Percentiles rank a stretch among this genome's conserved stretches.
Conservation (phyloP, 2,888 invertebrate species). For the Ceramica pisi region DNA sequence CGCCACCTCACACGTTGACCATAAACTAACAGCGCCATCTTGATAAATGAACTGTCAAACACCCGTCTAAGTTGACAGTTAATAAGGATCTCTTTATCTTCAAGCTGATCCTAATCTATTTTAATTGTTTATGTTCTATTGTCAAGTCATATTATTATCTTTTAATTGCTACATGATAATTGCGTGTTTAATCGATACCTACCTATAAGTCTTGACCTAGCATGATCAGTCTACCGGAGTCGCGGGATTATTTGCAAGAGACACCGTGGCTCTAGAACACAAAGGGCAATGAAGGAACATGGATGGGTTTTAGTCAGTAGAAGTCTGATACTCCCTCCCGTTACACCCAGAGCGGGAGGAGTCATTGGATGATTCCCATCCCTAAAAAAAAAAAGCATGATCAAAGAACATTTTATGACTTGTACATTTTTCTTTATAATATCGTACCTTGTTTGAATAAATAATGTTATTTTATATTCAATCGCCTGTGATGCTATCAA, state of each 20-base stretch:
- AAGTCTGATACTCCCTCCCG: too few species aligned
- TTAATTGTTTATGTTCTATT: constrained; percentile 34
- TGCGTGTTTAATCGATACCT: constrained; percentile 36
- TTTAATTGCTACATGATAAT: constrained; percentile 41
- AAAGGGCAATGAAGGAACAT: too few species aligned
- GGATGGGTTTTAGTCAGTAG: too few species aligned
- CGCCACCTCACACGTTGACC: constrained; percentile 43
- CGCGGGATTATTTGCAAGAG: too few species aligned
- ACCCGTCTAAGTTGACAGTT: constrained; percentile 25
- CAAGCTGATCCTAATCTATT: constrained; percentile 11
- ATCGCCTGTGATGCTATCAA: not conserved
- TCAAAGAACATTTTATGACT: constrained; percentile 21
- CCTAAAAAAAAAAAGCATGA: too few species aligned
- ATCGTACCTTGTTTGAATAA: constrained; percentile 9
- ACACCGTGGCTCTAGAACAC: too few species aligned
- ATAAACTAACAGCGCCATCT: constrained; percentile 36
- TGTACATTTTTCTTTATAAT: constrained; percentile 19
- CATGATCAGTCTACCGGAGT: too few species aligned
- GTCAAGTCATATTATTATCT: constrained; percentile 32
- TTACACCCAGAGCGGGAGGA: too few species aligned
- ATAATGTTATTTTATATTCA: not conserved
- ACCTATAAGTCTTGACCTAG: constrained; percentile 23
- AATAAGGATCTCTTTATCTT: constrained; percentile 7
- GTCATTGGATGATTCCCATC: too few species aligned
- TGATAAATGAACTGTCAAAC: constrained; percentile 43